These are phyloP conservation scores for Rhegmatorhina hoffmannsi DNA, from an alignment of 2,113 vertebrate species.

Conservation along the genomic window DNA sequence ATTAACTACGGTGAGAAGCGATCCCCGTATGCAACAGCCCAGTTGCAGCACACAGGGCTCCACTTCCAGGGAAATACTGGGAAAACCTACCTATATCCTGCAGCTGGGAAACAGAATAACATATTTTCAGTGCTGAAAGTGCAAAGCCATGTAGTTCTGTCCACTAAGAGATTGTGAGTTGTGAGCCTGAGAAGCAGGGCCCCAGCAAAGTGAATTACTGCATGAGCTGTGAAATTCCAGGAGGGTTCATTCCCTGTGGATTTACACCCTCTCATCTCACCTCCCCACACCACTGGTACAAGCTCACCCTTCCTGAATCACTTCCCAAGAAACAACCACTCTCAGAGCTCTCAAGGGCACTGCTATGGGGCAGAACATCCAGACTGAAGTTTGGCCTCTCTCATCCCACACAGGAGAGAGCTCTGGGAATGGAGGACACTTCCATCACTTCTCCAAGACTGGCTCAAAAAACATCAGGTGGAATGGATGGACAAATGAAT, in stretches of 20 bases:
- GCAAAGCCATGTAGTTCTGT: background rate
- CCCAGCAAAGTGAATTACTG: accelerated
- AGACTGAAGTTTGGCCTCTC: background rate
- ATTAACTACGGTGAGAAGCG: accelerated
- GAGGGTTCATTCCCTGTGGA: background rate
- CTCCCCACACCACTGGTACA: accelerated
- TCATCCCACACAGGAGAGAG: accelerated
- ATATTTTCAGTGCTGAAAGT: background rate
- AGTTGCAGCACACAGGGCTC: background rate
- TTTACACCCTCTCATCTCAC: background rate
- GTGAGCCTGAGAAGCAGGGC: background rate
- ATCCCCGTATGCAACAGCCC: accelerated
- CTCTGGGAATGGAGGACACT: background rate
- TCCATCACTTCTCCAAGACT: accelerated
- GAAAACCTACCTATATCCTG: background rate
- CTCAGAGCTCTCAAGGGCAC: background rate
- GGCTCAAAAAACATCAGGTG: accelerated
- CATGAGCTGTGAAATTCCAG: accelerated
- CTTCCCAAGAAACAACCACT: background rate
- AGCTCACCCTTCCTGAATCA: background rate
- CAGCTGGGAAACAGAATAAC: background rate
- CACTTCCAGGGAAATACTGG: accelerated
- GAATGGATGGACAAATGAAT: accelerated
- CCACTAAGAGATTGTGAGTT: accelerated
- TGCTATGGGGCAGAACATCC: accelerated